Conservation (phyloP, 2,797 vertebrate genomes). For the Poliocrania exsul region DNA sequence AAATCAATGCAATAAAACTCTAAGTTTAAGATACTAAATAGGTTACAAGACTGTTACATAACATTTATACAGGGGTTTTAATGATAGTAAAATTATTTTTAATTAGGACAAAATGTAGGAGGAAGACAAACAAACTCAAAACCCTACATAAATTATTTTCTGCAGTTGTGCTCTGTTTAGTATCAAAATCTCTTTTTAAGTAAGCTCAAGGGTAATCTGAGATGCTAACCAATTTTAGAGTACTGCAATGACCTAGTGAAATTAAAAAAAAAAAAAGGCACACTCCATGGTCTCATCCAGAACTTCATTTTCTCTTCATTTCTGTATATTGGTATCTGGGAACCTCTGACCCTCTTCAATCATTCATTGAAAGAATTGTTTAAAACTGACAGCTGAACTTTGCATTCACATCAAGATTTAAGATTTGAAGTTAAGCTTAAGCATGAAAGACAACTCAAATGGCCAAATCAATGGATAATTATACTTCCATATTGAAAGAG, state of each 20-base stretch:
- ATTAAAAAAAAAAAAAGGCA: not conserved
- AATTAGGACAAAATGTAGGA: conserved; percentile 32
- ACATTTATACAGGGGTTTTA: not conserved
- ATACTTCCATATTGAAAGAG: not conserved
- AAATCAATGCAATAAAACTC: not conserved
- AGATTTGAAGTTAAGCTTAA: not conserved
- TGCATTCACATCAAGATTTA: not conserved
- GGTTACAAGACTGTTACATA: not conserved
- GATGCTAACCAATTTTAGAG: not conserved
- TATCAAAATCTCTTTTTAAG: not conserved
- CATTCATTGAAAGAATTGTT: not conserved
- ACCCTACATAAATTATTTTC: conserved; percentile 23
- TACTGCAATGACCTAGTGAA: not conserved
- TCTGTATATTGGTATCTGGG: not conserved
- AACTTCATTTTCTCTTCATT: not conserved
- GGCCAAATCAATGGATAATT: not conserved
- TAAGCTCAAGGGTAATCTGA: conserved; percentile 1
- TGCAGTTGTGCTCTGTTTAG: not conserved
- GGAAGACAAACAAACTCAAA: not conserved
- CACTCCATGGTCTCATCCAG: not conserved
- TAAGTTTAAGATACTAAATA: not conserved
- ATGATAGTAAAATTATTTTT: not conserved
- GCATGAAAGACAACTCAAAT: not conserved
- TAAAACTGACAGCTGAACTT: not conserved
- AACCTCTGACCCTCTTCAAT: not conserved